Evolutionary conservation across 2,113 vertebrate genomes (phyloP).

Genomic region (Phodopus roborovskii): DNA sequence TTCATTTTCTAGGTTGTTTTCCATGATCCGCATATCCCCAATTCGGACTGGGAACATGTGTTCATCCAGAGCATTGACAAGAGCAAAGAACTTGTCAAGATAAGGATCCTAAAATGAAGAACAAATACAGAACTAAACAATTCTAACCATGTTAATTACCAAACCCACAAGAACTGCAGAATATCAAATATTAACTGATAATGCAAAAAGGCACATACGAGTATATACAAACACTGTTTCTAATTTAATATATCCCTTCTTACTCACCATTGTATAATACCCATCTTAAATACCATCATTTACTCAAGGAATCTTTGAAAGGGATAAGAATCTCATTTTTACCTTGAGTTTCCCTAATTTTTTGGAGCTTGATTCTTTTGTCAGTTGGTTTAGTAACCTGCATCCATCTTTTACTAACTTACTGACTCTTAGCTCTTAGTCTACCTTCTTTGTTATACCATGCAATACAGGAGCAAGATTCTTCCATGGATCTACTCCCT

Average conservation of each 20-base stretch:
- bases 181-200: neutral
- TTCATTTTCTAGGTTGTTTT: conserved; percentile 98
- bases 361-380: neutral
- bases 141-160: neutral
- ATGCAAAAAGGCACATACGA: conserved; percentile 7
- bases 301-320: conserved; percentile 16
- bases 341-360: neutral
- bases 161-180: neutral
- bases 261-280: neutral
- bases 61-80: conserved; percentile 98
- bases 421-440: neutral
- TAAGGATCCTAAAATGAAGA: conserved; percentile 92
- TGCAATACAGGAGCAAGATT: neutral
- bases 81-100: conserved; percentile 98
- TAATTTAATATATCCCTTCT: neutral
- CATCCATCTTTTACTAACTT: neutral
- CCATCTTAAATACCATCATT: neutral
- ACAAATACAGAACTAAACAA: conserved; percentile 22
- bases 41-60: conserved; percentile 99
- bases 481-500: neutral
- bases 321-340: neutral
- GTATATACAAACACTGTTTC: conserved; percentile 18
- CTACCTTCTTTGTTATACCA: neutral
- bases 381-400: neutral
- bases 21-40: conserved; percentile 99